Conservation (phyloP, 2,797 vertebrate genomes). For the Pipistrellus pygmaeus region DNA sequence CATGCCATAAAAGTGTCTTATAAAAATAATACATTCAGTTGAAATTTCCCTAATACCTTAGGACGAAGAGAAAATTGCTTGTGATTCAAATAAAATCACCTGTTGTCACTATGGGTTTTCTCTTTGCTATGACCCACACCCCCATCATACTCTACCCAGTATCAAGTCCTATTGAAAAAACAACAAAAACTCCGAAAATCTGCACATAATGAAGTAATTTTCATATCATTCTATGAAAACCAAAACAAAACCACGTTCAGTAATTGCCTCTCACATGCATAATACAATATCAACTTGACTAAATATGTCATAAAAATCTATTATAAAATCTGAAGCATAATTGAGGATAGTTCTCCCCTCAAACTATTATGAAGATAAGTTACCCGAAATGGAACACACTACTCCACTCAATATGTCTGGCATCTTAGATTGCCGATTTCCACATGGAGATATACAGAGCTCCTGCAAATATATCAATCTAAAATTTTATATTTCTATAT, state of each 20-base stretch:
- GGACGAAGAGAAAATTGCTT: background rate
- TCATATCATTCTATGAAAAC: background rate
- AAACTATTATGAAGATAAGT: background rate
- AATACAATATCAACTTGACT: background rate
- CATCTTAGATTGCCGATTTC: background rate
- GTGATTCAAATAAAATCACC: slow-evolving; percentile 3
- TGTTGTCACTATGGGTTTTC: background rate
- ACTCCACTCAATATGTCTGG: background rate
- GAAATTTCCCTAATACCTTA: background rate
- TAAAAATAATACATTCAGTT: background rate
- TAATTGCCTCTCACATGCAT: background rate
- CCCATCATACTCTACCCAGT: background rate
- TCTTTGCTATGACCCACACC: background rate
- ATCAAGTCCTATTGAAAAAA: background rate
- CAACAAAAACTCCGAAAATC: background rate
- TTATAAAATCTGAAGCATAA: background rate
- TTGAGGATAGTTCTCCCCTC: background rate
- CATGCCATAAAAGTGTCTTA: background rate
- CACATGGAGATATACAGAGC: background rate
- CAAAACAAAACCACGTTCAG: background rate
- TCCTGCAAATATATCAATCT: background rate
- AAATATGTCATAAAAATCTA: background rate
- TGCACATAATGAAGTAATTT: background rate
- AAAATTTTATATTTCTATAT: background rate
- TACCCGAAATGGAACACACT: background rate